Conservation (phyloP, 2,888 invertebrate species). For the Yponomeuta sedellus region DNA sequence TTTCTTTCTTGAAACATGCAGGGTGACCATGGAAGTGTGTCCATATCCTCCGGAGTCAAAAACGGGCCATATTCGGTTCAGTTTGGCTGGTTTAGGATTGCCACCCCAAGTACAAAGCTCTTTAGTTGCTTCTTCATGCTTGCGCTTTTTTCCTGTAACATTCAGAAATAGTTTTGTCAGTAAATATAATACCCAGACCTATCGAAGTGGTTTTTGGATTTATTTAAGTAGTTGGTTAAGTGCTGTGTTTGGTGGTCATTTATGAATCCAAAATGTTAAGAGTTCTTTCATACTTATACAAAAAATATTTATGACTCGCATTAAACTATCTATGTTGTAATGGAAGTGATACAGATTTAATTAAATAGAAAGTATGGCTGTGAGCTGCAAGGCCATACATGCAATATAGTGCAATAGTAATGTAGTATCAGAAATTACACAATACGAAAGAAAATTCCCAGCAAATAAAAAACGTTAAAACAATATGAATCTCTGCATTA, state of each 20-base stretch:
- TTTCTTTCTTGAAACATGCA: constrained; percentile 43
- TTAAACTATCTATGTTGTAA: background rate
- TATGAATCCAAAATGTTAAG: too few species aligned
- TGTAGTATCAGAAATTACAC: background rate
- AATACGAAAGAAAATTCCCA: constrained; percentile 17
- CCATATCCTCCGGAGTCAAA: constrained; percentile 71
- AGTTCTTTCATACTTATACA: too few species aligned
- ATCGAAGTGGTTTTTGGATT: too few species aligned
- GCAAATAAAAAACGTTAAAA: too few species aligned
- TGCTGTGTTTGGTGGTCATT: too few species aligned
- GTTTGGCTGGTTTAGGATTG: constrained; percentile 50
- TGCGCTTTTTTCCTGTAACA: constrained; percentile 62
- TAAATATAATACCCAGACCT: background rate
- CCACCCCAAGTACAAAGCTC: constrained; percentile 53
- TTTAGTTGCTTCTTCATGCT: constrained; percentile 42
- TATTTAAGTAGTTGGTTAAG: too few species aligned
- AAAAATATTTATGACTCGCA: too few species aligned
- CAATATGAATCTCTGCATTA: too few species aligned
- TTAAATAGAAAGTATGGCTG: constrained; percentile 9
- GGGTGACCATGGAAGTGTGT: constrained; percentile 40
- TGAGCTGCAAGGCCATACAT: constrained; percentile 39
- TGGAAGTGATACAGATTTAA: background rate
- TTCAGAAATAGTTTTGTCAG: background rate
- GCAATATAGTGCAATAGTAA: constrained; percentile 18
- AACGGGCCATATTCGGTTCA: constrained; percentile 68